These are phyloP conservation scores for Tichodroma muraria DNA, from an alignment of 2,113 vertebrate genomes.

Conservation along the genomic window DNA sequence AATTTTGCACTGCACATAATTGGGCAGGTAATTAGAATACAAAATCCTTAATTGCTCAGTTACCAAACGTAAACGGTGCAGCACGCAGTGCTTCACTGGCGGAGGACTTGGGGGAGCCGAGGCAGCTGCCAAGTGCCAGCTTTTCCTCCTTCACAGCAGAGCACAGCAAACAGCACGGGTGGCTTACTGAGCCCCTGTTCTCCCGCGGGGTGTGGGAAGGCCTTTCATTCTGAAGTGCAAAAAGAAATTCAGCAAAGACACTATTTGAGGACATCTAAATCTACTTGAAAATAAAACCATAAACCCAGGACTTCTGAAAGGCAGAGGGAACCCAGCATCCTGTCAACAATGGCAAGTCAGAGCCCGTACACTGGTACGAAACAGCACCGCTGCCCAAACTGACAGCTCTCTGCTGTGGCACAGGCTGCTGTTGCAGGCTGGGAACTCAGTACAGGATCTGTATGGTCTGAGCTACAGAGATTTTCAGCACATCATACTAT, in stretches of 20 bases:
- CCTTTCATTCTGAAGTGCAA: neutral
- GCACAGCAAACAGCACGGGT: neutral
- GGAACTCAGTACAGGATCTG: neutral
- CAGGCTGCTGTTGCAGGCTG: neutral
- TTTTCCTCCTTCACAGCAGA: neutral
- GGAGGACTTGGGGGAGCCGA: neutral
- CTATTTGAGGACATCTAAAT: neutral
- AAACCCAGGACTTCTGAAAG: neutral
- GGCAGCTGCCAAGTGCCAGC: neutral
- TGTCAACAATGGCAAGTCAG: neutral
- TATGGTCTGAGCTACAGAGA: neutral
- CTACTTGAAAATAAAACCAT: neutral
- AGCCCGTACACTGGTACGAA: neutral
- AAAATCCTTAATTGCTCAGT: constrained; percentile 35
- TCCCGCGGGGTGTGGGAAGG: neutral
- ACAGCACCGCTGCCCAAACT: neutral
- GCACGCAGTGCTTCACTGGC: neutral
- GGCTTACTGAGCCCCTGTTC: neutral
- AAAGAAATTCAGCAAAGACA: neutral
- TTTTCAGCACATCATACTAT: neutral
- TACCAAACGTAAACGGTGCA: neutral
- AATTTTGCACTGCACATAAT: constrained; percentile 25
- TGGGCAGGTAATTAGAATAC: constrained; percentile 55
- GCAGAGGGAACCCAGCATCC: neutral
- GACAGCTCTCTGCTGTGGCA: neutral